phyloP scores from a whole-genome alignment of 2,797 vertebrate species.

The Neopelma chrysocephalum region DNA sequence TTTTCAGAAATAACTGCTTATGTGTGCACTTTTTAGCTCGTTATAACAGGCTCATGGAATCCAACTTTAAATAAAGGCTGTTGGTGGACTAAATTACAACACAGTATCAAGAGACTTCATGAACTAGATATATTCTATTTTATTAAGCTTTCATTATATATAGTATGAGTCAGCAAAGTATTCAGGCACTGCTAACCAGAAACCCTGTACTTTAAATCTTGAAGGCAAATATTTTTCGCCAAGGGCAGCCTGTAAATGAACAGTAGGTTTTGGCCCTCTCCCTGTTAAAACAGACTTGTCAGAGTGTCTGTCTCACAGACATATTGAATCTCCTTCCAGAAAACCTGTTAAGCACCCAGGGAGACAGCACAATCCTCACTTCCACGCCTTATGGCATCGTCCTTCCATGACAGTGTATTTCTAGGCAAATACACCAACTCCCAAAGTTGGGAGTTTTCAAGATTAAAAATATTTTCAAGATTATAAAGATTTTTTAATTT shows the following conservation, averaged over 20 bases:
- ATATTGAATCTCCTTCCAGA: not conserved
- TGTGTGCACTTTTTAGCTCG: constrained; percentile 63
- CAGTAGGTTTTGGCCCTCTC: not conserved
- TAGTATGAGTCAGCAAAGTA: constrained; percentile 48
- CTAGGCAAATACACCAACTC: not conserved
- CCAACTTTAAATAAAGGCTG: constrained; percentile 64
- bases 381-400: accelerated
- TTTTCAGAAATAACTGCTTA: constrained; percentile 71
- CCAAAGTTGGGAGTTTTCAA: not conserved
- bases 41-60: constrained; percentile 51
- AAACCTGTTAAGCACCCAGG: accelerated
- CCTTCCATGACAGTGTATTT: not conserved
- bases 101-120: constrained; percentile 42
- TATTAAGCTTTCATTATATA: constrained; percentile 37
- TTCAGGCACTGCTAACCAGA: not conserved
- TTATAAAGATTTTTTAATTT: not conserved
- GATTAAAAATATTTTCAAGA: not conserved
- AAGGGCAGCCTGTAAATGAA: constrained; percentile 1
- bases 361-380: not conserved
- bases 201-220: not conserved
- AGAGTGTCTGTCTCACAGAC: not conserved
- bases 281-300: not conserved
- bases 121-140: constrained; percentile 47
- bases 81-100: constrained; percentile 70
- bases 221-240: constrained; percentile 21